These are phyloP conservation scores for Cryptosula pallasiana DNA, from an alignment of 2,888 invertebrate species.

Conservation along the genomic window DNA sequence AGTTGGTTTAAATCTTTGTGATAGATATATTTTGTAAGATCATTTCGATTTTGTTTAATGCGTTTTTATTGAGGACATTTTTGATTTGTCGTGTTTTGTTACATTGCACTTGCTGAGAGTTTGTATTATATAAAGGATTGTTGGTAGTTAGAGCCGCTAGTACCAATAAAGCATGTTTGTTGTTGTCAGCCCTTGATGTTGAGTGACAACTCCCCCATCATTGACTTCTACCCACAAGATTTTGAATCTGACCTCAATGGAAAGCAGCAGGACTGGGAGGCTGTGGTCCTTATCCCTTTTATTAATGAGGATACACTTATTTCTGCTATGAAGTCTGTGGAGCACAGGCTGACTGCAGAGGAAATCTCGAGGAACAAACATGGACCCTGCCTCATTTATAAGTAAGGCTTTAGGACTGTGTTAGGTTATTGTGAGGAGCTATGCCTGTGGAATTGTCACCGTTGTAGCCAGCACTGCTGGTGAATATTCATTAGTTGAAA, in stretches of 20 bases:
- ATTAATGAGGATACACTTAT: constrained; percentile 80
- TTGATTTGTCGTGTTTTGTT: no score
- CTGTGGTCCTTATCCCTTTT: constrained; percentile 93
- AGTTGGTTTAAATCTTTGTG: no score
- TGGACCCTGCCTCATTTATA: constrained; percentile 80
- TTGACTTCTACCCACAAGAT: constrained; percentile 96
- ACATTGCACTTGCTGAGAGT: no score
- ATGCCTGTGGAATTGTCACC: neutral
- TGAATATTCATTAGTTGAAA: no score
- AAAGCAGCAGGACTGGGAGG: constrained; percentile 95
- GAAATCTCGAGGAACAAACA: constrained; percentile 76
- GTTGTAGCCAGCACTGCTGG: no score
- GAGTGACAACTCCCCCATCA: constrained; percentile 80
- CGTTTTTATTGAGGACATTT: no score
- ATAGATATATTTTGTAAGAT: no score
- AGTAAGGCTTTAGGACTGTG: no score
- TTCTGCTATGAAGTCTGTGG: constrained; percentile 75
- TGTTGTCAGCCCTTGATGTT: constrained; percentile 75
- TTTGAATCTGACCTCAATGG: constrained; percentile 96
- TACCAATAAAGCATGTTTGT: no score
- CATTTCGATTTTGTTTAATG: no score
- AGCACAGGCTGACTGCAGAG: constrained; percentile 69
- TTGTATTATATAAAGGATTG: no score
- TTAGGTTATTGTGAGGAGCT: constrained; percentile 9
- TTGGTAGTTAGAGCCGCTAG: no score